Percentiles rank a stretch among this genome's conserved stretches.
Evolutionary conservation across 2,797 vertebrate species (phyloP).

Genomic region (Rhadinocentrus ornatus): DNA sequence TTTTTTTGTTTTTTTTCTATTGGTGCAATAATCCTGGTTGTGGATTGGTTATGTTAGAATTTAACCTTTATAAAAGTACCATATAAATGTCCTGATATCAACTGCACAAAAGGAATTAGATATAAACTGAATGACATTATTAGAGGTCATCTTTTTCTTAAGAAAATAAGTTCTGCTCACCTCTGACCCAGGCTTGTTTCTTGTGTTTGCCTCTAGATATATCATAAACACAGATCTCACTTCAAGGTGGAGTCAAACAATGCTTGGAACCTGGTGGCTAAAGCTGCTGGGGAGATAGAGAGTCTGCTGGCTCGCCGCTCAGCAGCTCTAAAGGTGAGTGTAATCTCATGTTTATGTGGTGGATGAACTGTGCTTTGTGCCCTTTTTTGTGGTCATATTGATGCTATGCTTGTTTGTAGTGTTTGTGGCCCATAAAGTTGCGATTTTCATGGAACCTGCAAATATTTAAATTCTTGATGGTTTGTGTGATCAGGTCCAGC

Average conservation of each 20-base stretch:
- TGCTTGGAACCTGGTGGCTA: slow-evolving; percentile 87
- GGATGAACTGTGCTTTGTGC: not conserved
- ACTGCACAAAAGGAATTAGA: not conserved
- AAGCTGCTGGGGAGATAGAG: slow-evolving; percentile 92
- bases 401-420: not conserved
- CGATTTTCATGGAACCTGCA: not conserved
- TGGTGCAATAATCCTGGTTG: not conserved
- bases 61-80: not conserved
- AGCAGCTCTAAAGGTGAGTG: slow-evolving; percentile 90
- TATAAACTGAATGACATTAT: not conserved
- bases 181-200: slow-evolving; percentile 27
- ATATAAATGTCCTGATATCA: not conserved
- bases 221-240: slow-evolving; percentile 71
- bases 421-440: not conserved
- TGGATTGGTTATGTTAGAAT: not conserved
- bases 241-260: slow-evolving; percentile 92
- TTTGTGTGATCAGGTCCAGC: slow-evolving; percentile 12
- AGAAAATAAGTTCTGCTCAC: not conserved
- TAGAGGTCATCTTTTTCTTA: not conserved
- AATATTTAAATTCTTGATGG: slow-evolving; percentile 4
- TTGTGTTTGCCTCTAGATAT: slow-evolving; percentile 71
- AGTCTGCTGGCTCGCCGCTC: slow-evolving; percentile 91
- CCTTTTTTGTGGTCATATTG: not conserved
- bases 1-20: not conserved
- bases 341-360: not conserved